phyloP scores from a whole-genome alignment of 2,113 vertebrate species.

The Poeciliopsis turrubarensis region DNA sequence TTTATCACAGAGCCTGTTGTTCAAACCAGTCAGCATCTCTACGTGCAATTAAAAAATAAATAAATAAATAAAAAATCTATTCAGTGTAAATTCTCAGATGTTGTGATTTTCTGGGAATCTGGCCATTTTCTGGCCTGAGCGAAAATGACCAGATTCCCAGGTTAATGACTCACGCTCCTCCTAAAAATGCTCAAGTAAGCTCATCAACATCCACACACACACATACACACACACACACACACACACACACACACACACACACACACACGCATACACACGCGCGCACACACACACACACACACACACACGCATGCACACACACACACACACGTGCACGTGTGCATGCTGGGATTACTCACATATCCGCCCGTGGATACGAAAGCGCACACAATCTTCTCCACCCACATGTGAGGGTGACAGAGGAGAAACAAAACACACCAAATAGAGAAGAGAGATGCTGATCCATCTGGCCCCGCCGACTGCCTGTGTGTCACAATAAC shows the following conservation, averaged over 20 bases:
- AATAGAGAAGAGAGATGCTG: conserved; percentile 31
- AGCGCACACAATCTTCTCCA: conserved; percentile 30
- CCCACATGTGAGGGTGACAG: conserved; percentile 34
- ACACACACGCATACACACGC: neutral
- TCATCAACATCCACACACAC: neutral
- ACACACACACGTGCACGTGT: neutral
- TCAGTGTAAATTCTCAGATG: too few relatives aligned
- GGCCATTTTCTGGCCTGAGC: neutral
- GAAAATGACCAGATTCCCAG: too few relatives aligned
- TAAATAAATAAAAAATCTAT: too few relatives aligned
- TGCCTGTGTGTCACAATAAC: conserved; percentile 29
- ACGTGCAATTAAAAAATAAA: neutral
- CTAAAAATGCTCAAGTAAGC: neutral
- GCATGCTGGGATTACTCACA: neutral
- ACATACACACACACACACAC: too few relatives aligned
- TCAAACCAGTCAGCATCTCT: neutral
- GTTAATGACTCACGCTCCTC: neutral
- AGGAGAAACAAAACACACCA: conserved; percentile 31
- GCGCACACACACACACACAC: too few relatives aligned
- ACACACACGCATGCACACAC: conserved; percentile 6
- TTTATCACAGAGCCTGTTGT: neutral
- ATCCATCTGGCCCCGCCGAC: conserved; percentile 62
- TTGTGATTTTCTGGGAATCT: neutral
- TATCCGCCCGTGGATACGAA: conserved; percentile 8
- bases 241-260: conserved; percentile 6